Conservation (phyloP, 1,140 invertebrate genomes). For the Anoplophora glabripennis region DNA sequence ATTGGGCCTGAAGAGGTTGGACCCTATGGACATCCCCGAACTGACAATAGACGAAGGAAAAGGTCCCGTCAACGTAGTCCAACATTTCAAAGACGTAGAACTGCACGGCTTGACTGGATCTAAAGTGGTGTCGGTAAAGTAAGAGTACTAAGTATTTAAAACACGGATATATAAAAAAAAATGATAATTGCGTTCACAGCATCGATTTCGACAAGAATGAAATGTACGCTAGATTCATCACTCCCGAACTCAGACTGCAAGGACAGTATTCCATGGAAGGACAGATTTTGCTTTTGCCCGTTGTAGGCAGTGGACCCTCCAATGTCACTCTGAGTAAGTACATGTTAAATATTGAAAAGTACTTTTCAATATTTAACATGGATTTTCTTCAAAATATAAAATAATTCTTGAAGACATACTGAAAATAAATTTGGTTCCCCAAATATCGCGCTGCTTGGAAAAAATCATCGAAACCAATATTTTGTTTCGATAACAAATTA, state of each 20-base stretch:
- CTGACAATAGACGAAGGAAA: constrained; percentile 56
- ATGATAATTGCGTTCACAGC: constrained; percentile 24
- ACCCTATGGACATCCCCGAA: constrained; percentile 56
- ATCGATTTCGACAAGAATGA: constrained; percentile 38
- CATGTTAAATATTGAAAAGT: not conserved
- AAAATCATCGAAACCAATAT: no score
- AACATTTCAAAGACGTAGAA: constrained; percentile 59
- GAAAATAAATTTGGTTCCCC: no score
- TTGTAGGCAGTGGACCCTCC: constrained; percentile 54
- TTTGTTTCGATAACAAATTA: no score
- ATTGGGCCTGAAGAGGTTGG: constrained; percentile 52
- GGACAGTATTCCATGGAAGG: constrained; percentile 54
- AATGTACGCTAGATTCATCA: constrained; percentile 39
- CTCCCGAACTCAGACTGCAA: constrained; percentile 44
- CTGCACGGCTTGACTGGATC: constrained; percentile 57
- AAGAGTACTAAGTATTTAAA: constrained; percentile 27
- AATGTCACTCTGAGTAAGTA: constrained; percentile 52
- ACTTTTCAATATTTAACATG: not conserved
- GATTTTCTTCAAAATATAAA: not conserved
- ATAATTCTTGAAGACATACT: no score
- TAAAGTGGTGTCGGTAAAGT: constrained; percentile 53
- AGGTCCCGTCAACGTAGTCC: constrained; percentile 57
- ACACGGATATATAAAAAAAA: no score
- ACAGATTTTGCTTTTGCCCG: constrained; percentile 54
- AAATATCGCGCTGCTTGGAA: no score